Evolutionary conservation across 2,797 vertebrate species (phyloP).

Genomic region (Phrynocephalus forsythii): DNA sequence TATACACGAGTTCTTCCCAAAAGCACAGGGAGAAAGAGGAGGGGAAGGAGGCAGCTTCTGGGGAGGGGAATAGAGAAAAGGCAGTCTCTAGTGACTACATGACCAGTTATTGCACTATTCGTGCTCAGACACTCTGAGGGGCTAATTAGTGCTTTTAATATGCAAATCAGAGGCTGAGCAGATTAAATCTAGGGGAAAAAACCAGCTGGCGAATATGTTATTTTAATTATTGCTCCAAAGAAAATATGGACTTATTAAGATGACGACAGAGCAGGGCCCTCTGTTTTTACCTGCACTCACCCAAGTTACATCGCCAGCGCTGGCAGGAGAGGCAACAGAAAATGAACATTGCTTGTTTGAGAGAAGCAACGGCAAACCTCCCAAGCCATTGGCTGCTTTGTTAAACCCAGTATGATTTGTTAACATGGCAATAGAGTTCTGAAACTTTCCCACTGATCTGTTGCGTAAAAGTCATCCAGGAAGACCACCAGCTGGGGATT

Average conservation of each 20-base stretch:
- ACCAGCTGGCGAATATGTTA: slow-evolving; percentile 98
- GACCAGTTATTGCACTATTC: slow-evolving; percentile 88
- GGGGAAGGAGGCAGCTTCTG: neutral
- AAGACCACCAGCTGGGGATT: neutral
- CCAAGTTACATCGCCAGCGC: slow-evolving; percentile 2
- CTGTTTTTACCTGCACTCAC: neutral
- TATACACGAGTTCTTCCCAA: slow-evolving; percentile 72
- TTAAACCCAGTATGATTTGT: rapidly evolving
- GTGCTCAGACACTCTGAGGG: slow-evolving; percentile 91
- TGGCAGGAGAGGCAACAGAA: neutral
- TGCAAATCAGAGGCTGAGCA: slow-evolving; percentile 96
- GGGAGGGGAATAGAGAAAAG: slow-evolving; percentile 27
- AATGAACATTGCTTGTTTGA: slow-evolving; percentile 24
- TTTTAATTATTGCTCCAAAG: slow-evolving; percentile 88
- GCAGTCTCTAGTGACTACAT: slow-evolving; percentile 77
- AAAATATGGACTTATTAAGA: slow-evolving; percentile 77
- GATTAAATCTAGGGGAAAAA: slow-evolving; percentile 91
- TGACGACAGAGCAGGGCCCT: slow-evolving; percentile 51
- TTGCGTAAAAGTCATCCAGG: neutral
- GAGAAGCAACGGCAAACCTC: neutral
- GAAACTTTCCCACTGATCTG: slow-evolving; percentile 26
- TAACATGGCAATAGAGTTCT: slow-evolving; percentile 8
- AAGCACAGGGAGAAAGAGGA: slow-evolving; percentile 64
- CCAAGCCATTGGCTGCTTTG: neutral
- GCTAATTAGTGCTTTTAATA: slow-evolving; percentile 99